Percentiles rank a stretch among this genome's conserved stretches.
Conservation (phyloP, 2,888 invertebrate species). For the Mechanitis messenoides region DNA sequence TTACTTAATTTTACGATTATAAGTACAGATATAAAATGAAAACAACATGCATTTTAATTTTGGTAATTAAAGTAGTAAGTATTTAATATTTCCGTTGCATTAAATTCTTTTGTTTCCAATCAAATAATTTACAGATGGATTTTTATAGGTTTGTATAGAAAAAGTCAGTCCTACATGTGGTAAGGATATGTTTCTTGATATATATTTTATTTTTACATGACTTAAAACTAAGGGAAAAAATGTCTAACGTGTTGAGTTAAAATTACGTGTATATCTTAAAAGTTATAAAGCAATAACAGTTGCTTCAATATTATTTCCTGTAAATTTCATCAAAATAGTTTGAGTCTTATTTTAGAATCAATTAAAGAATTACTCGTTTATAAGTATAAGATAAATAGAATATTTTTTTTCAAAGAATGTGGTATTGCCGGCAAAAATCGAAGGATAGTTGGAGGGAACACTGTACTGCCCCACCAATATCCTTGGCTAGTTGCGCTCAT, state of each 20-base stretch:
- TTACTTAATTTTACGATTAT: conserved; percentile 27
- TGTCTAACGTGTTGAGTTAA: no score
- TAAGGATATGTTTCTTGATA: conserved; percentile 34
- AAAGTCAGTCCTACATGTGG: conserved; percentile 44
- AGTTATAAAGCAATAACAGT: no score
- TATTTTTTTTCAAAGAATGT: conserved; percentile 46
- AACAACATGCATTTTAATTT: conserved; percentile 43
- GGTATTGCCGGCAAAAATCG: conserved; percentile 60
- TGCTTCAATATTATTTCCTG: no score
- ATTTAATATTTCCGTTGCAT: conserved; percentile 6
- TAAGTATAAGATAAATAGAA: neutral
- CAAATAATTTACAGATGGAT: conserved; percentile 7
- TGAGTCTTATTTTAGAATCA: no score
- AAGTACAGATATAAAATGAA: conserved; percentile 56
- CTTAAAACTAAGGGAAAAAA: no score
- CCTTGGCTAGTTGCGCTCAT: conserved; percentile 76
- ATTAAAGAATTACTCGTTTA: neutral
- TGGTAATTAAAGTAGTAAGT: conserved; percentile 49
- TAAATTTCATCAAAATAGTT: no score
- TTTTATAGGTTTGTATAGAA: conserved; percentile 19
- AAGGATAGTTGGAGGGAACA: conserved; percentile 74
- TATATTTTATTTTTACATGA: neutral
- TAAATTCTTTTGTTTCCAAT: no score
- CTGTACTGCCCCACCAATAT: conserved; percentile 67
- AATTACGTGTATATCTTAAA: no score